Evolutionary conservation across 1,140 invertebrate genomes (phyloP).

Genomic region (Pseudachorutes palmiensis): DNA sequence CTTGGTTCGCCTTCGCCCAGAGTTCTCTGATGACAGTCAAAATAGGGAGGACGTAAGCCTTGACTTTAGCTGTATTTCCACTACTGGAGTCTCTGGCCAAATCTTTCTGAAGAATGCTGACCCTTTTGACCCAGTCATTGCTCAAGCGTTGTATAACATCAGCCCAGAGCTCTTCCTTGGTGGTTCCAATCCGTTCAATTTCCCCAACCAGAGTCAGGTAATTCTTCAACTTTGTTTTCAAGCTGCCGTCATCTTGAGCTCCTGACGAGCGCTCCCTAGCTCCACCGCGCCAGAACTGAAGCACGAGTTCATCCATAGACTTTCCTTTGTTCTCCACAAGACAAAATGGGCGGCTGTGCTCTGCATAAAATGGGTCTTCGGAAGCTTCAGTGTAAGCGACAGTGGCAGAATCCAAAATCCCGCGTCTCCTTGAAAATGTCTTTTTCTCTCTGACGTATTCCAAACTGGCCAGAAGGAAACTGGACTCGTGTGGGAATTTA

Average conservation of each 20-base stretch:
- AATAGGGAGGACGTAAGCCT: conserved; percentile 7
- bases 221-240: not conserved
- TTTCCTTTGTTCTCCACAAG: not conserved
- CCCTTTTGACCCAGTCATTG: conserved; percentile 25
- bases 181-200: conserved; percentile 27
- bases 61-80: conserved; percentile 17
- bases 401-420: conserved; percentile 21
- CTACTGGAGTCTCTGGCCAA: conserved; percentile 15
- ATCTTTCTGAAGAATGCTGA: conserved; percentile 25
- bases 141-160: conserved; percentile 24
- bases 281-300: not conserved
- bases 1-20: conserved; percentile 11
- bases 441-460: conserved; percentile 5
- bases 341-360: not conserved
- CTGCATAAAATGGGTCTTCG: conserved; percentile 21
- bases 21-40: conserved; percentile 10
- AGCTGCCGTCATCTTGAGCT: not conserved
- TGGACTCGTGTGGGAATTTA: conserved; percentile 26
- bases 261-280: not conserved
- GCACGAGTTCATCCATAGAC: not conserved
- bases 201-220: conserved; percentile 21
- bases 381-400: conserved; percentile 21
- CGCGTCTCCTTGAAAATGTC: conserved; percentile 11
- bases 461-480: conserved; percentile 22
- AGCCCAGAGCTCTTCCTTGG: conserved; percentile 30